Evolutionary conservation across 2,113 vertebrate species (phyloP), one percentile per base, ranked within the genome.

Genomic region (Lichenostomus cassidix): DNA sequence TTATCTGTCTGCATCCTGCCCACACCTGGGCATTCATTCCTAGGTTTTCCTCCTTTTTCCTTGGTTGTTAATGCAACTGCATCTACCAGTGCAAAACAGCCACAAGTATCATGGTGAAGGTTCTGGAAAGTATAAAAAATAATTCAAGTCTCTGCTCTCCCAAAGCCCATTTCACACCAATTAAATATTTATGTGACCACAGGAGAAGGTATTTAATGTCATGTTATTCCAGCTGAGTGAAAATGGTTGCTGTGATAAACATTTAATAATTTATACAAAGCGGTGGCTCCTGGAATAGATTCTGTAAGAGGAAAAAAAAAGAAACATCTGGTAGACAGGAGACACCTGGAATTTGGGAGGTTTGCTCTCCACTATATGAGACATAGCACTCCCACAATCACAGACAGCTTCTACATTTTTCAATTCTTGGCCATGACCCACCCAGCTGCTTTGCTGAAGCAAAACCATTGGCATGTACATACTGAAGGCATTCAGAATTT

Each of bases 111-210:
- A 5, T 5, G 7, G 53, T 25, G 53, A 55, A 80, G 10, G 16
- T 41, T 77, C 41, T 35, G 22, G 62, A 71, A 68, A 81, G 12
- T 6, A 8, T 47, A 58, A 77, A 58, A 79, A 79, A 65, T 20
- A 80, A 71, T 59, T 87, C 23, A 87, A 68, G 44, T 83, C 20
- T 86, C 39, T 60, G 49, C 22, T 83, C 42, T 84, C 23, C 28
- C 11, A 44, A 68, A 56, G 46, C 31, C 53, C 17, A 69, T 76
- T 86, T 80, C 71, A 65, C 10, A 62, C 11, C 37, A 83, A 64
- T 65, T 76, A 84, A 94, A 92, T 80, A 92, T 89, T 83, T 71
- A 94, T 64, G 24, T 56, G 44, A 68, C 49, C 75, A 23, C n/a
- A 73, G 17, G 18, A 91, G 49, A 90, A 86, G 41, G 18, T 69